phyloP scores from a whole-genome alignment of 2,797 vertebrate species.

The Lerista edwardsae region DNA sequence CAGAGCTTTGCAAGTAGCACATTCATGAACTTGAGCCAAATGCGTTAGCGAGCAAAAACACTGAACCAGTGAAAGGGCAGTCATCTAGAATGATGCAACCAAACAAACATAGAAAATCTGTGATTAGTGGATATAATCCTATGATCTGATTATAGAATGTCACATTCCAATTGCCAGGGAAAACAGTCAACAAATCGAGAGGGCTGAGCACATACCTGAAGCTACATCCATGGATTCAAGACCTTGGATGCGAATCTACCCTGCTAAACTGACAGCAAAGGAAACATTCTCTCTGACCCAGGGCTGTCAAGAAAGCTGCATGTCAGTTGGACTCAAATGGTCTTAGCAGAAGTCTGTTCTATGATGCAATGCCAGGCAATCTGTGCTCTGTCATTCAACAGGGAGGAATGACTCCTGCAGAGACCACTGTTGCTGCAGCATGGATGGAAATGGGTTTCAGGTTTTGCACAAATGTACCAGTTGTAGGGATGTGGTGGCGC shows the following conservation, averaged over 20 bases:
- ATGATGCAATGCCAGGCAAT: not conserved
- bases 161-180: constrained; percentile 2
- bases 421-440: not conserved
- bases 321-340: not conserved
- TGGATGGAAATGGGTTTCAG: not conserved
- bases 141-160: constrained; percentile 30
- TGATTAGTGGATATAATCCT: constrained; percentile 10
- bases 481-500: too few relatives aligned
- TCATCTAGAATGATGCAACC: not conserved
- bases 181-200: not conserved
- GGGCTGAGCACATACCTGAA: not conserved
- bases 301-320: not conserved
- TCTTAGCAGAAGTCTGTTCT: not conserved
- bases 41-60: not conserved
- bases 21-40: not conserved
- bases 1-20: not conserved
- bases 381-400: not conserved
- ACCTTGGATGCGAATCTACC: not conserved
- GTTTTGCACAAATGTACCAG: not conserved
- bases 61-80: not conserved
- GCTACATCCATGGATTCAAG: not conserved
- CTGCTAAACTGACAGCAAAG: not conserved
- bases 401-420: not conserved
- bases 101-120: not conserved
- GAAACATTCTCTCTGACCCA: not conserved